Conservation (phyloP, 2,113 vertebrate species). For the Thunnus thynnus region DNA sequence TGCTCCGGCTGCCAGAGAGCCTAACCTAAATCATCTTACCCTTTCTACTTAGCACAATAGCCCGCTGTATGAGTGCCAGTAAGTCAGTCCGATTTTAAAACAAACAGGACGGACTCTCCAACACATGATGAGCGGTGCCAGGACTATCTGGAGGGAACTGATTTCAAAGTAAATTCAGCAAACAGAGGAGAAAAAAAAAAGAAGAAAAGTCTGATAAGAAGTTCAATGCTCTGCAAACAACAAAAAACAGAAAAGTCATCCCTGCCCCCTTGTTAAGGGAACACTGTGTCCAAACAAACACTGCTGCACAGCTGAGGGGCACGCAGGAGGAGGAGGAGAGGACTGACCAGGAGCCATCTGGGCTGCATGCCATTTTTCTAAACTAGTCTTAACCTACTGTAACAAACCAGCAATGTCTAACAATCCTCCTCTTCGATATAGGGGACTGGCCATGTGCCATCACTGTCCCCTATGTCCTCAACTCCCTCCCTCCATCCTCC, state of each 20-base stretch:
- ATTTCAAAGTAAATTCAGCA: slow-evolving; percentile 11
- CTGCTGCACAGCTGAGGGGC: slow-evolving; percentile 46
- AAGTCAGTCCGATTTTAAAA: slow-evolving; percentile 22
- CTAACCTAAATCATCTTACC: slow-evolving; percentile 41
- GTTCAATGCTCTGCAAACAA: slow-evolving; percentile 43
- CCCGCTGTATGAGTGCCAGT: slow-evolving; percentile 12
- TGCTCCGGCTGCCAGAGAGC: slow-evolving; percentile 45
- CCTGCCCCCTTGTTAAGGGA: slow-evolving; percentile 50
- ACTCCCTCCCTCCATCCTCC: slow-evolving; percentile 7
- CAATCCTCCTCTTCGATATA: neutral
- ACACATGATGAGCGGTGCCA: neutral
- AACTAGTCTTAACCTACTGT: slow-evolving; percentile 2
- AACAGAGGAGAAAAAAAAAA: slow-evolving; percentile 4
- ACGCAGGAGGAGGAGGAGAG: slow-evolving; percentile 42
- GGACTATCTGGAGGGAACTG: neutral
- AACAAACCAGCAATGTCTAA: slow-evolving; percentile 35
- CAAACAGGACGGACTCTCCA: neutral
- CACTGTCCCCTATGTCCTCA: slow-evolving; percentile 44
- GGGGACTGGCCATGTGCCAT: slow-evolving; percentile 43
- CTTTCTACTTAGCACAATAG: slow-evolving; percentile 38
- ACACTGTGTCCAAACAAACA: slow-evolving; percentile 78
- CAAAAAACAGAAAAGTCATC: slow-evolving; percentile 7
- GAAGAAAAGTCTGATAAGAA: slow-evolving; percentile 62
- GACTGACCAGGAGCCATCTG: slow-evolving; percentile 34
- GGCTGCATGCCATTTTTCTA: slow-evolving; percentile 27